Evolutionary conservation across 2,797 vertebrate genomes (phyloP).

Genomic region (Poeciliopsis turneri): DNA sequence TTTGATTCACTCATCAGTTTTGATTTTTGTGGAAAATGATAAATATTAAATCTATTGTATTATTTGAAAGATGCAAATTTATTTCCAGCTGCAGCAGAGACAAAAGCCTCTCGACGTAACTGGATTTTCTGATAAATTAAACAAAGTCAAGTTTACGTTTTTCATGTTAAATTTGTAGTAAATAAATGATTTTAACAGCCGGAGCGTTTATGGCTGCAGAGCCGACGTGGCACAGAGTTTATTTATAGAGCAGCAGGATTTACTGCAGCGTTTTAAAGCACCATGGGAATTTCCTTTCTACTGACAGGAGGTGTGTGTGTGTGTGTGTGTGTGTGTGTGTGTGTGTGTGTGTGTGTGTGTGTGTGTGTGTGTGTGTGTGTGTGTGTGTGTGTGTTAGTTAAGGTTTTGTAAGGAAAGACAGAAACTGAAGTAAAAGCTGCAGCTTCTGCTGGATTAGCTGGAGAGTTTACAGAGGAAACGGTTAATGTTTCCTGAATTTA

Average conservation of each 20-base stretch:
- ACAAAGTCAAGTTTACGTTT: not conserved
- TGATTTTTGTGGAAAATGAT: not conserved
- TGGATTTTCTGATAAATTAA: not conserved
- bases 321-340: not conserved
- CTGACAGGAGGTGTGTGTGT: slow-evolving; percentile 43
- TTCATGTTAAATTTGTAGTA: not conserved
- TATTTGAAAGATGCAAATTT: not conserved
- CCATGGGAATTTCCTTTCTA: slow-evolving; percentile 52
- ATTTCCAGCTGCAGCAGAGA: not conserved
- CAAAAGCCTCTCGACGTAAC: not conserved
- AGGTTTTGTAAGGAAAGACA: not conserved
- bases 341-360: not conserved
- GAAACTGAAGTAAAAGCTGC: not conserved
- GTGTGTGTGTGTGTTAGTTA: not conserved
- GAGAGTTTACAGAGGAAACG: not conserved
- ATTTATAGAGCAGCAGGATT: slow-evolving; percentile 57
- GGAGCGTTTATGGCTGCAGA: slow-evolving; percentile 45
- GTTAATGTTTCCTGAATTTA: not conserved
- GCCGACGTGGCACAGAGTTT: slow-evolving; percentile 61
- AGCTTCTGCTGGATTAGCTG: not conserved
- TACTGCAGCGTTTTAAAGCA: slow-evolving; percentile 40
- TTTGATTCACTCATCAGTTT: not conserved
- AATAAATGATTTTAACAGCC: not conserved
- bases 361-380: not conserved
- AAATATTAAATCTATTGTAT: not conserved